Evolutionary conservation across 1,140 invertebrate genomes (phyloP), one percentile per base, ranked within the genome.

Genomic region (Drosophila simulans): DNA sequence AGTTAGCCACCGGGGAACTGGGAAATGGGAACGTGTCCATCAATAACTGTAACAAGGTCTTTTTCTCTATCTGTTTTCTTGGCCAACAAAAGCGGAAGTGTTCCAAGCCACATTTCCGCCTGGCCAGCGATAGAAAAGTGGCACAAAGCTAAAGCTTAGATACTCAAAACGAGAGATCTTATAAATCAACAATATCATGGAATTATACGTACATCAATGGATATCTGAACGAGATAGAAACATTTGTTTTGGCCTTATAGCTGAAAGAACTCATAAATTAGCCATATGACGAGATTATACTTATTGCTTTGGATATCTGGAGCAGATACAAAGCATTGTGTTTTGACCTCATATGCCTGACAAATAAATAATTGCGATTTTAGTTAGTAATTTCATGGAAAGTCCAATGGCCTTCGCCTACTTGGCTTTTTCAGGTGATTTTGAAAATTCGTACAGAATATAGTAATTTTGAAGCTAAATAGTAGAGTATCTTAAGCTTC

Each of bases 1-100:
- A 5, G 20, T 22, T 48, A 22, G 22, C n/a, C 15, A 35, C 37
- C 17, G 7, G 25, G 12, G 31, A 39, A 10, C 17, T 27, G 25
- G 64, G 48, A 78, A 86, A 82, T 79, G 82, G 83, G 83, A 86
- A 80, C 83, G 83, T 86, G 83, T 86, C 83, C 83, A 76, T 86
- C 83, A 82, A 86, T 86, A 86, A 86, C 79, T 86, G 83, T 86
- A 86, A 83, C 83, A 88, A 83, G 83, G 75, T 79, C 82, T 73
- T 54, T 60, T 42, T 63, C 22, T 43, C 57, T 63, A 13, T 43
- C 57, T 43, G 15, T 39, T 40, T 46, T 62, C 56, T 86, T 79
- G 66, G 59, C 63, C 60, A 72, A 31, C 45, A 57, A 57, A 76
- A 75, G 57, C 57, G 72, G 60, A 75, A 69, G 65, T 76, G 46